Evolutionary conservation across 1,140 invertebrate species (phyloP).

Genomic region (Gerris buenoi): DNA sequence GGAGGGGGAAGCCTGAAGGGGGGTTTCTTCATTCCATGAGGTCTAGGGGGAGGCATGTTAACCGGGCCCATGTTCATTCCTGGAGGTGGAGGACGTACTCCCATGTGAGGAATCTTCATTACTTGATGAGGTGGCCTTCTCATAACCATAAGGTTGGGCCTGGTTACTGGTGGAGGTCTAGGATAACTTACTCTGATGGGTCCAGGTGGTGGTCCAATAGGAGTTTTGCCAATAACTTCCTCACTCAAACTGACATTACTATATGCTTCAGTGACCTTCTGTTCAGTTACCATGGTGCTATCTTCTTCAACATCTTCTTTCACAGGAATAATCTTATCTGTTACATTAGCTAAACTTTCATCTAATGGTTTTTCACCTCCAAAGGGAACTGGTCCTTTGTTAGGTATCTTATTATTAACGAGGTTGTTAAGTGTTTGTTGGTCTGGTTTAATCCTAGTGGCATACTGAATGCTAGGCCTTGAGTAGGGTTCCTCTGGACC

Average conservation of each 20-base stretch:
- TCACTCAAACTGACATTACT: constrained; percentile 5
- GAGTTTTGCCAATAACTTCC: background rate
- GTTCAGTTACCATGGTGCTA: background rate
- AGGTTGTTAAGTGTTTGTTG: constrained; percentile 6
- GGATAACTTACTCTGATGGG: background rate
- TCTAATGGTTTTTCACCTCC: constrained; percentile 10
- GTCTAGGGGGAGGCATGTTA: constrained; percentile 12
- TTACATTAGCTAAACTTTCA: constrained; percentile 3
- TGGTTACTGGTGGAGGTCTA: background rate
- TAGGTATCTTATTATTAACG: constrained; percentile 3
- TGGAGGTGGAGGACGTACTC: constrained; percentile 11
- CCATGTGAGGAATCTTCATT: constrained; percentile 11
- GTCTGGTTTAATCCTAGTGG: constrained; percentile 53
- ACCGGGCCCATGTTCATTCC: background rate
- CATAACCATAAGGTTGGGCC: constrained; percentile 5
- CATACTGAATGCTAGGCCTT: constrained; percentile 46
- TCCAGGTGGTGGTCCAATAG: background rate
- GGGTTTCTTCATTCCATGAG: constrained; percentile 18
- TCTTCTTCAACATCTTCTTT: constrained; percentile 16
- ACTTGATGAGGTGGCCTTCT: constrained; percentile 11
- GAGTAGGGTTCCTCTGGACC: constrained; percentile 35
- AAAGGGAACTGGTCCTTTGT: constrained; percentile 12
- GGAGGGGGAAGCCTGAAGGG: constrained; percentile 15
- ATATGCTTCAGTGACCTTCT: background rate
- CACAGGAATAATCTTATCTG: constrained; percentile 14